Evolutionary conservation across 2,797 vertebrate genomes (phyloP).

Genomic region (Microtus agrestis): DNA sequence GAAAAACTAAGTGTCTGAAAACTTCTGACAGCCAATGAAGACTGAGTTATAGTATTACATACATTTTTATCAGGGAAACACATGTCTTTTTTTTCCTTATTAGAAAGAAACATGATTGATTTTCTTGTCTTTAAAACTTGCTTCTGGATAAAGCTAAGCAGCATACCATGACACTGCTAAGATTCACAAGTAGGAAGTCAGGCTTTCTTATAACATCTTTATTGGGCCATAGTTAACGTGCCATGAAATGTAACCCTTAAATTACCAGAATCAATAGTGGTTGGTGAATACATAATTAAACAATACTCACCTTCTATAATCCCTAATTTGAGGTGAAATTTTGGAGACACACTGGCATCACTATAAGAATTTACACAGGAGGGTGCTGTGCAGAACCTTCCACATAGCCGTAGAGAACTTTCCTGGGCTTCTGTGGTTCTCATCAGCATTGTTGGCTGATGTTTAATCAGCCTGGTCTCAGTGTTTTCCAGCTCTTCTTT

Average conservation of each 20-base stretch:
- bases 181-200: too few relatives aligned
- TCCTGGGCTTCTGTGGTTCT: neutral
- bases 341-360: neutral
- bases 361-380: neutral
- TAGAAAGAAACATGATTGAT: too few relatives aligned
- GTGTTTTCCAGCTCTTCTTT: neutral
- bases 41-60: neutral
- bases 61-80: neutral
- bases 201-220: too few relatives aligned
- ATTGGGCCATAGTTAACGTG: too few relatives aligned
- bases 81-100: neutral
- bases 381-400: neutral
- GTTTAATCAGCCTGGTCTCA: neutral
- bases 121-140: too few relatives aligned
- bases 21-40: neutral
- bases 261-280: neutral
- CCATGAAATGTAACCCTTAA: neutral
- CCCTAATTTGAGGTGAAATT: neutral
- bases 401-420: fast-evolving
- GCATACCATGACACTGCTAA: too few relatives aligned
- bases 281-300: neutral
- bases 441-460: neutral
- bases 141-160: too few relatives aligned
- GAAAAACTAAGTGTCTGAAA: neutral
- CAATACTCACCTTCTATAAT: neutral